Conservation (phyloP, 2,888 invertebrate genomes). For the Bombylius major region DNA sequence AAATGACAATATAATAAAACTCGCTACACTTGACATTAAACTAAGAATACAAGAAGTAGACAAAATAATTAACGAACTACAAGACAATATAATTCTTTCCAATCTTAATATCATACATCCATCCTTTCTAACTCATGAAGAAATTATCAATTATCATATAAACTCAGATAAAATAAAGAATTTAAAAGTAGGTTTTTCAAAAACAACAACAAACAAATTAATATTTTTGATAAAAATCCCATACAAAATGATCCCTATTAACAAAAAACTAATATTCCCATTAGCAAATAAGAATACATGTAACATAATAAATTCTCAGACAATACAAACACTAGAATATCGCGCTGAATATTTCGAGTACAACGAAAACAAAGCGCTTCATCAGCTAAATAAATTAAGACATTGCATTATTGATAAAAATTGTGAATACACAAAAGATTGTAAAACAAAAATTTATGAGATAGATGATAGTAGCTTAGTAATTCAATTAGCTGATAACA, state of each 20-base stretch:
- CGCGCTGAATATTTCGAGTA: slow-evolving; percentile 1
- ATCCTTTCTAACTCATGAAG: slow-evolving; percentile 3
- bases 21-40: too few species aligned
- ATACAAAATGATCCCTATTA: background rate
- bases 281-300: slow-evolving; percentile 2
- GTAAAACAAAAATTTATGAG: slow-evolving; percentile 3
- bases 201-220: slow-evolving; percentile 1
- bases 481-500: slow-evolving; percentile 2
- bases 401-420: slow-evolving; percentile 2
- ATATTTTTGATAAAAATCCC: slow-evolving; percentile 1
- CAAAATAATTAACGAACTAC: too few species aligned
- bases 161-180: slow-evolving; percentile 3
- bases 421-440: slow-evolving; percentile 1
- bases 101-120: slow-evolving; percentile 6
- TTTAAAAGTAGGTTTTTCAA: slow-evolving; percentile 4
- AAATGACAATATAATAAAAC: too few species aligned
- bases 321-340: slow-evolving; percentile 2
- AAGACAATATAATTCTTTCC: slow-evolving; percentile 4
- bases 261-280: slow-evolving; percentile 6
- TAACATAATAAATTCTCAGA: background rate
- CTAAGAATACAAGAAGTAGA: too few species aligned
- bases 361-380: slow-evolving; percentile 3
- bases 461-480: slow-evolving; percentile 4
- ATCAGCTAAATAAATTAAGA: slow-evolving; percentile 3
- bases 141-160: background rate